These are phyloP conservation scores for Tachysurus vachellii DNA, from an alignment of 2,113 vertebrate genomes.

Conservation along the genomic window DNA sequence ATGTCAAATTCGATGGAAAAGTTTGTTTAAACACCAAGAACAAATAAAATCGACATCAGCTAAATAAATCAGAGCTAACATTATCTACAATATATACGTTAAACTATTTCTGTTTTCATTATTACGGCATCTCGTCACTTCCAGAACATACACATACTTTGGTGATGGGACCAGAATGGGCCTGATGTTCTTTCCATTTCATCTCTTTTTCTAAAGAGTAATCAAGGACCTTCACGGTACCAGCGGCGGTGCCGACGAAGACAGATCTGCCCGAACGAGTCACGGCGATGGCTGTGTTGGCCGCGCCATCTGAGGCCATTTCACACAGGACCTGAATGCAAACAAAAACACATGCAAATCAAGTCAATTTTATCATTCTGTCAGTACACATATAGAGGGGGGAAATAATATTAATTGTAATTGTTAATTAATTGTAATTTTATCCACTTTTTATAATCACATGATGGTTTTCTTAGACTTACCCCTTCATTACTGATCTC, in stretches of 20 bases:
- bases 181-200: not conserved
- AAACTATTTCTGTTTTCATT: not conserved
- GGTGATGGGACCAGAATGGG: not conserved
- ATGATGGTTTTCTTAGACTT: no score
- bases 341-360: not conserved
- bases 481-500: no score
- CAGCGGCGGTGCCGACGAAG: not conserved
- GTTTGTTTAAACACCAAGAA: not conserved
- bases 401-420: not conserved
- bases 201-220: not conserved
- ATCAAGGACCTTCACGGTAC: not conserved
- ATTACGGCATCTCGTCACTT: not conserved
- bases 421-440: no score
- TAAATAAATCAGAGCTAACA: not conserved
- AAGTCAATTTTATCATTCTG: not conserved
- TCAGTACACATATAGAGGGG: not conserved
- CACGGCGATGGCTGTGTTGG: not conserved
- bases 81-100: not conserved
- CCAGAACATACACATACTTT: not conserved
- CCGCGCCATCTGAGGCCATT: not conserved
- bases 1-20: not conserved
- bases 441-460: no score
- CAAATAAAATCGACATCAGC: not conserved
- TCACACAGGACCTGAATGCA: not conserved
- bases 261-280: not conserved